Conservation (phyloP, 2,797 vertebrate species). For the Carcharodon carcharias region DNA sequence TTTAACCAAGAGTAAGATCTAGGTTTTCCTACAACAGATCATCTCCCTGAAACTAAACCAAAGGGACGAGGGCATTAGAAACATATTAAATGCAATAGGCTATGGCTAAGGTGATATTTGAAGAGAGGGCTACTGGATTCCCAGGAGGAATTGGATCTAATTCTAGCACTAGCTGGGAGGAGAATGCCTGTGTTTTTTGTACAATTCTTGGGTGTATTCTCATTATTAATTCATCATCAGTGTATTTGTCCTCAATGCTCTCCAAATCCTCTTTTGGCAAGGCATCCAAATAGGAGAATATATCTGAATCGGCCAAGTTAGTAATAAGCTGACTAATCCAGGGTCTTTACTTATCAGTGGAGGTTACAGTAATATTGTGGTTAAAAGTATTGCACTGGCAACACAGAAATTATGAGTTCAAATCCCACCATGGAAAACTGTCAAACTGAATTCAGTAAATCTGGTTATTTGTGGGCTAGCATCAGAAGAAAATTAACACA, state of each 20-base stretch:
- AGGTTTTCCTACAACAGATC: background rate
- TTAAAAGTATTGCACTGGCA: background rate
- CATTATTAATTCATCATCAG: background rate
- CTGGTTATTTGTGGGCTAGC: background rate
- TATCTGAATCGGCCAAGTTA: background rate
- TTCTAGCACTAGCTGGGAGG: background rate
- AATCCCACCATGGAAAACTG: background rate
- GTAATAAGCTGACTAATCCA: background rate
- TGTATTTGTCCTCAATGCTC: background rate
- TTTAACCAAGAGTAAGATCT: background rate
- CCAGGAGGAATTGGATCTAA: background rate
- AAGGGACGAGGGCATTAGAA: background rate
- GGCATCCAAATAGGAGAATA: background rate
- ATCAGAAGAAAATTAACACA: too few species aligned
- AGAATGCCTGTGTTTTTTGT: background rate
- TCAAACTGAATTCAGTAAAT: background rate
- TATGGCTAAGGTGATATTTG: background rate
- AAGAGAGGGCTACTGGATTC: background rate
- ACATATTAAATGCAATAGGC: background rate
- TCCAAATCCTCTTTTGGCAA: background rate
- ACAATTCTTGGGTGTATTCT: background rate
- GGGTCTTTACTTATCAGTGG: background rate
- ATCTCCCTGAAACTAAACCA: background rate
- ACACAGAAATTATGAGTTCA: background rate
- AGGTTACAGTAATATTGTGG: background rate